Evolutionary conservation across 2,113 vertebrate genomes (phyloP), one percentile per base, ranked within the genome.

Genomic region (Dicrurus megarhynchus): DNA sequence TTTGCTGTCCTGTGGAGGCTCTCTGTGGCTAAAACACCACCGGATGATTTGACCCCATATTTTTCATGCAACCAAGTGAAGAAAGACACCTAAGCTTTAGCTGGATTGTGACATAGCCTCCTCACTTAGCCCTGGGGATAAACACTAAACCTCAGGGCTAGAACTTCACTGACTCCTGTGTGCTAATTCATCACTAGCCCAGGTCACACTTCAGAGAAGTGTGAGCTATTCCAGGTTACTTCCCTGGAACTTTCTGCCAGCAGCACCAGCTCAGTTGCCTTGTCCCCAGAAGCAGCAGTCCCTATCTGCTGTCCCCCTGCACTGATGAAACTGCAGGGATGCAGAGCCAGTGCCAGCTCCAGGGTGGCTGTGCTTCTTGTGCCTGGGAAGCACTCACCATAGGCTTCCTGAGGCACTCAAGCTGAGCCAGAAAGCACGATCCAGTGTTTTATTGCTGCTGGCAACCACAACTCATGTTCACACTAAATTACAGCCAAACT

Each of bases 351-450:
- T 64, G 86, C 24, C 39, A 67, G 22, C 24, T 78, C 23, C 19
- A 2, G 1, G 20, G 13, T 47, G 57, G 42, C 21, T 6, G 4
- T 50, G 28, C 17, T 27, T 69, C 44, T 92, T 37, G 41, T 81
- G 42, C 23, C 27, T 39, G 10, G 39, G 27, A 89, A 81, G 23
- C 3, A 0, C 26, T 63, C 9, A 1, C 13, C 1, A 0, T 1
- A 42, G 50, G 23, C n/a, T 70, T 53, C 39, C 69, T 22, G 42
- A 89, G 20, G 50, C 26, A 30, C 20, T 19, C 1, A 1, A 55
- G 4, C 30, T 53, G 33, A 90, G n/a, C 22, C 50, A 77, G 79
- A 86, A 83, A 76, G 4, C 7, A 1, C 6, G 4, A 8, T 21
- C 33, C 41, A 69, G 15, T 56, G 28, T 69, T 64, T 80, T 57